phyloP scores from a whole-genome alignment of 2,797 vertebrate species.

The Microchirus variegatus region DNA sequence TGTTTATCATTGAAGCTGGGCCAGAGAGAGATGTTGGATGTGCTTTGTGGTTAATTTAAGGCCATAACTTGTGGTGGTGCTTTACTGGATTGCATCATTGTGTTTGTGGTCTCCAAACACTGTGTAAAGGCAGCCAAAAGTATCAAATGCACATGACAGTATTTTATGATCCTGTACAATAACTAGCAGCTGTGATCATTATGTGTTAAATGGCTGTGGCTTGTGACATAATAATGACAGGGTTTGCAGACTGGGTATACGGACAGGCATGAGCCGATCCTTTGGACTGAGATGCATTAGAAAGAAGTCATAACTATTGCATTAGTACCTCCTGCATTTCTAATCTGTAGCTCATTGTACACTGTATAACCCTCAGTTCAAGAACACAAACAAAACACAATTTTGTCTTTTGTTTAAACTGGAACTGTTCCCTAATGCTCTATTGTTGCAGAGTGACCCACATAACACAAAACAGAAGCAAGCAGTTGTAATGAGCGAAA shows the following conservation, averaged over 20 bases:
- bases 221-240: background rate
- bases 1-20: conserved; percentile 1
- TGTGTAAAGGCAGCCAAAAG: background rate
- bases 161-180: background rate
- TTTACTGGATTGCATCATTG: background rate
- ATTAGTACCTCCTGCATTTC: background rate
- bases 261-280: background rate
- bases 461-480: conserved; percentile 13
- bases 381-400: background rate
- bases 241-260: too few relatives aligned
- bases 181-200: conserved; percentile 7
- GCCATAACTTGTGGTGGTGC: background rate
- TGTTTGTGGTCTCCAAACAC: background rate
- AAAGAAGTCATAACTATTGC: background rate
- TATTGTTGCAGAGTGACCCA: conserved; percentile 1
- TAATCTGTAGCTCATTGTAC: background rate
- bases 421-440: background rate
- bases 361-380: too few relatives aligned
- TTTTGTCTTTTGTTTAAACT: background rate
- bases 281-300: background rate
- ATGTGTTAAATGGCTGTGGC: conserved; percentile 14
- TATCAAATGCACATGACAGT: background rate
- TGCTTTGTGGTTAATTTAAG: background rate
- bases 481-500: conserved; percentile 8
- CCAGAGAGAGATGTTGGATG: background rate